A percentile compares a stretch with the other conserved stretches of the same genome.
Conservation (phyloP, 2,113 vertebrate species). For the Pseudolaguvia tuberculata region DNA sequence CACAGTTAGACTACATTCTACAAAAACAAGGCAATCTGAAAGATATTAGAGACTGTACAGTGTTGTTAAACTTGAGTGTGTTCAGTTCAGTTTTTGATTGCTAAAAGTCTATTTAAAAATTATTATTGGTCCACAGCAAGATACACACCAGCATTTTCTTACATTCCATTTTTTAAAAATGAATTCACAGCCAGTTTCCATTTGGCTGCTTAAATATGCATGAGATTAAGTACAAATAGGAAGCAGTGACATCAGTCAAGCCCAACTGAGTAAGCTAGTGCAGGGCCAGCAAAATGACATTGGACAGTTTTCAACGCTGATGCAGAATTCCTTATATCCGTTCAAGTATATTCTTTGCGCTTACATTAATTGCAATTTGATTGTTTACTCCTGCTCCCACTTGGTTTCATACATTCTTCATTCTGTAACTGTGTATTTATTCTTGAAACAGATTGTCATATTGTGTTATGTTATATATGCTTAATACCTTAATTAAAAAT, state of each 20-base stretch:
- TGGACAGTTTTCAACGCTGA: constrained; percentile 50
- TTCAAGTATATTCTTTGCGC: constrained; percentile 11
- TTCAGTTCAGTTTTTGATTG: too few relatives aligned
- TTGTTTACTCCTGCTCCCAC: not conserved
- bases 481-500: constrained; percentile 14
- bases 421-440: constrained; percentile 22
- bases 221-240: constrained; percentile 63
- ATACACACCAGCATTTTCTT: constrained; percentile 50
- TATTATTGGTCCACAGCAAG: constrained; percentile 21
- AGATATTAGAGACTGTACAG: too few relatives aligned
- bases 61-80: too few relatives aligned
- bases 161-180: constrained; percentile 66
- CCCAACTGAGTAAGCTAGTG: constrained; percentile 58
- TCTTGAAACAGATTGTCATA: not conserved
- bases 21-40: too few relatives aligned
- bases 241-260: constrained; percentile 62
- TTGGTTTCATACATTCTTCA: constrained; percentile 13
- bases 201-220: constrained; percentile 72
- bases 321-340: constrained; percentile 29
- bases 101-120: too few relatives aligned
- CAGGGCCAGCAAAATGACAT: constrained; percentile 56
- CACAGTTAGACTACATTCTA: too few relatives aligned
- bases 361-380: not conserved
- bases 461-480: constrained; percentile 4
- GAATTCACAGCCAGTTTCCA: constrained; percentile 56